Base-by-base conservation (phyloP, 2,797 vertebrate species). In the Eremophila alpestris region DNA sequence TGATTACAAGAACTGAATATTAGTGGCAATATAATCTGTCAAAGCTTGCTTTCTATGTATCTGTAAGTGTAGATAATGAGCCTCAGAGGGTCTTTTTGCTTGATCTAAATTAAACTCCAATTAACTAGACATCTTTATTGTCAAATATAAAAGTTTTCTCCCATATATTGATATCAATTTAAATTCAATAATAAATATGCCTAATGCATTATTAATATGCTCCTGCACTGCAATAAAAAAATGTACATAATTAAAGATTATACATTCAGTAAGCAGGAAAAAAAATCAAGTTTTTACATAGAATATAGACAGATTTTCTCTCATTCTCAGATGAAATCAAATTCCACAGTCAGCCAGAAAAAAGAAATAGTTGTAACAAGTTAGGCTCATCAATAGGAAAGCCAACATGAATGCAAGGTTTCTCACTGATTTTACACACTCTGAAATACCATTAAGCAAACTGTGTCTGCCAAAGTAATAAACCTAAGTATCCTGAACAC, bases 401-500 rank as follows among this genome's bases (percentile, higher is more conserved):
- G 27, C 34, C 43, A 71, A 23, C 19, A 34, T 14, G 81, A 91
- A 71, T 65, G 26, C 22, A 76, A 82, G 27, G 41, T 8, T 84
- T 89, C 40, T 77, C 45, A 32, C 48, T 77, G 86, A 80, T 92
- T 90, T 93, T 74, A 46, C 46, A 65, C 16, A 19, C 7, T 23
- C 64, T 64, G 58, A 89, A 94, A 95, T 38, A 60, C 16, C 36
- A 83, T 49, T 58, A 89, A 58, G 24, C 48, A 91, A 95, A 55
- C 38, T 60, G 41, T 82, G 68, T 52, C 46, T 65, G 79, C 65
- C 81, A 93, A 76, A 83, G 60, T 71, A 91, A 92, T 76, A 93
- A 92, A 94, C 38, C 27, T 41, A 92, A 83, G 64, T 38, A 74
- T 21, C 78, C 75, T 92, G 89, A 91, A 92, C 87, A 78, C 17